phyloP scores from a whole-genome alignment of 37 sponge, comb jelly and placozoan genomes.

The Eunapius fragilis region DNA sequence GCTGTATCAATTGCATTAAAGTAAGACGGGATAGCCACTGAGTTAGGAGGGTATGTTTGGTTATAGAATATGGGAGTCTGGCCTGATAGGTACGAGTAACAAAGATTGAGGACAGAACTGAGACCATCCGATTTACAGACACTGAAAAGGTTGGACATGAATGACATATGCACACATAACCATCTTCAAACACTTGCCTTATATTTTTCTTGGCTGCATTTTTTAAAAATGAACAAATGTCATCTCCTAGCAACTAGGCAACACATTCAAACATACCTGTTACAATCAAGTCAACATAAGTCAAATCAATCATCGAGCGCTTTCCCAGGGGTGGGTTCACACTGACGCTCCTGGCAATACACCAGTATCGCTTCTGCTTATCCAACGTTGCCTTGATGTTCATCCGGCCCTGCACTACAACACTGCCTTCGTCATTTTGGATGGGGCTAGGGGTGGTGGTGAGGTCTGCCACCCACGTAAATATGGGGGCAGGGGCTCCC shows the following conservation, averaged over 20 bases:
- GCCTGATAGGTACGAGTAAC: background rate
- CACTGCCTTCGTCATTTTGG: background rate
- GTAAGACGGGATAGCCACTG: background rate
- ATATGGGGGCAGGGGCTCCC: constrained; percentile 10
- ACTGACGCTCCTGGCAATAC: background rate
- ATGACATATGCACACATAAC: too few species aligned
- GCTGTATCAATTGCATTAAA: background rate
- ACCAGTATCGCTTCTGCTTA: background rate
- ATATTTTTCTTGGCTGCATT: background rate
- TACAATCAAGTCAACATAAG: background rate
- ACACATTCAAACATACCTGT: background rate
- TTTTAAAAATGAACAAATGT: background rate
- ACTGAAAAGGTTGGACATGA: background rate
- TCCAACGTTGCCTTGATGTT: background rate
- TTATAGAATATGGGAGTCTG: background rate
- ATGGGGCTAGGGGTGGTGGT: background rate
- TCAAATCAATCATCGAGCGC: background rate
- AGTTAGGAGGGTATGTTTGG: background rate
- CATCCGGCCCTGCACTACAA: background rate
- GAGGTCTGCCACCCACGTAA: background rate
- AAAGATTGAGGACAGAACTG: background rate
- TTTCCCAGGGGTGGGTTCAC: background rate
- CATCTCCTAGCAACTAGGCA: background rate
- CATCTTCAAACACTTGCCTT: background rate
- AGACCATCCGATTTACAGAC: background rate